Evolutionary conservation across 2,113 vertebrate genomes (phyloP).

Genomic region (Bubo bubo): DNA sequence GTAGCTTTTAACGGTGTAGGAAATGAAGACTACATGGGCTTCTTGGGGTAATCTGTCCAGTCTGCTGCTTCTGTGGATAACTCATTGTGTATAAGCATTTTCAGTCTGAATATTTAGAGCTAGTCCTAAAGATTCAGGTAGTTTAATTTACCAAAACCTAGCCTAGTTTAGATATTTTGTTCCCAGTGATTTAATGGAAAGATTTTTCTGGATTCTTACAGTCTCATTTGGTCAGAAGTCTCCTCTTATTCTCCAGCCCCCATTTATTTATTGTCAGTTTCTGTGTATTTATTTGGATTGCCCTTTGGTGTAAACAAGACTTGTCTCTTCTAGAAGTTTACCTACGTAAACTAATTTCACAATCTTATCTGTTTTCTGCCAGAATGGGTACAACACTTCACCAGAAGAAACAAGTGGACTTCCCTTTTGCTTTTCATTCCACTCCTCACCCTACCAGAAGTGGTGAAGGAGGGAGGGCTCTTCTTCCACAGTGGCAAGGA

Average conservation of each 20-base stretch:
- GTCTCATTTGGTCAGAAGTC: neutral
- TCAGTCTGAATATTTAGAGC: neutral
- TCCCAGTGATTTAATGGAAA: neutral
- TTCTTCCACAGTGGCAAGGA: rapidly evolving
- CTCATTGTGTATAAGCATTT: neutral
- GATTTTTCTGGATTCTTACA: neutral
- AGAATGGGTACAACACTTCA: neutral
- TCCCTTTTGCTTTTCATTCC: neutral
- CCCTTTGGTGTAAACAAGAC: neutral
- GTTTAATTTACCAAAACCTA: neutral
- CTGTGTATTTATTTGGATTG: neutral
- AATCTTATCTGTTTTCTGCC: neutral
- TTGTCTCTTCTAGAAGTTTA: neutral
- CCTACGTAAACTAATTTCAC: neutral
- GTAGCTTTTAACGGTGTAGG: neutral
- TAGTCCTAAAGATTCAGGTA: neutral
- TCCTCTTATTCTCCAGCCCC: neutral
- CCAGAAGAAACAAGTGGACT: neutral
- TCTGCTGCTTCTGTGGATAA: neutral
- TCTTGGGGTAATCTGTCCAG: neutral
- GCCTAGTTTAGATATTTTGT: neutral
- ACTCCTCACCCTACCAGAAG: neutral
- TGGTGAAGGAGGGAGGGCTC: neutral
- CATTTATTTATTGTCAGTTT: neutral
- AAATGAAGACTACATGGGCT: neutral